phyloP scores from a whole-genome alignment of 2,888 invertebrate genomes.

The Diploptera punctata region DNA sequence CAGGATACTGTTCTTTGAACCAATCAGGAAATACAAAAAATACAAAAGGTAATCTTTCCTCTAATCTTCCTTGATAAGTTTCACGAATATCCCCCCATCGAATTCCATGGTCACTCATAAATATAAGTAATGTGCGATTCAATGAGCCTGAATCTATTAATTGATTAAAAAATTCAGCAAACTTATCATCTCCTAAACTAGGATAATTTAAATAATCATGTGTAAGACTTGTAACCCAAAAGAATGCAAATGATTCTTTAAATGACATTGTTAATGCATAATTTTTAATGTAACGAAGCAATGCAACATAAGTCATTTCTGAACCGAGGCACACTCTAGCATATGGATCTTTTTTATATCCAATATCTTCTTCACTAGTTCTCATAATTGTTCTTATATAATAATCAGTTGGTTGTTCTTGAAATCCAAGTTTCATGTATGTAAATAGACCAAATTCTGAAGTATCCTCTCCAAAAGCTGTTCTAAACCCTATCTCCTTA shows the following conservation, averaged over 20 bases:
- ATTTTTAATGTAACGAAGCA: conserved; percentile 73
- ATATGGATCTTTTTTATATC: conserved; percentile 68
- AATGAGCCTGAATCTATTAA: conserved; percentile 62
- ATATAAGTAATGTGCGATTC: conserved; percentile 69
- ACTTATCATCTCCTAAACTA: conserved; percentile 71
- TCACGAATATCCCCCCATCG: conserved; percentile 83
- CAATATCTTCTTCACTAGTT: conserved; percentile 70
- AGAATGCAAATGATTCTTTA: conserved; percentile 77
- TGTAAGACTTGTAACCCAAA: conserved; percentile 83
- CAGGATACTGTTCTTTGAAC: conserved; percentile 68
- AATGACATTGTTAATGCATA: conserved; percentile 65
- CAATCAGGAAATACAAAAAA: conserved; percentile 75
- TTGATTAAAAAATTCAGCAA: conserved; percentile 63
- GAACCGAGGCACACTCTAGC: conserved; percentile 74
- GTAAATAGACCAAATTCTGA: conserved; percentile 81
- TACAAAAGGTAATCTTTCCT: conserved; percentile 86
- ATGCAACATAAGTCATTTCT: conserved; percentile 70
- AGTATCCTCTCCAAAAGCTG: conserved; percentile 85
- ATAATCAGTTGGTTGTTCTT: conserved; percentile 82
- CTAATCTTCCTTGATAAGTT: conserved; percentile 86
- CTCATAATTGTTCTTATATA: conserved; percentile 78
- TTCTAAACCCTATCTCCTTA: conserved; percentile 73
- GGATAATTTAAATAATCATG: conserved; percentile 87
- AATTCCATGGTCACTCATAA: conserved; percentile 90
- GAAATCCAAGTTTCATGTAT: conserved; percentile 78